Evolutionary conservation across 2,888 invertebrate species (phyloP), one percentile per base, ranked within the genome.

Genomic region (Sinodicranocentrus sp.): DNA sequence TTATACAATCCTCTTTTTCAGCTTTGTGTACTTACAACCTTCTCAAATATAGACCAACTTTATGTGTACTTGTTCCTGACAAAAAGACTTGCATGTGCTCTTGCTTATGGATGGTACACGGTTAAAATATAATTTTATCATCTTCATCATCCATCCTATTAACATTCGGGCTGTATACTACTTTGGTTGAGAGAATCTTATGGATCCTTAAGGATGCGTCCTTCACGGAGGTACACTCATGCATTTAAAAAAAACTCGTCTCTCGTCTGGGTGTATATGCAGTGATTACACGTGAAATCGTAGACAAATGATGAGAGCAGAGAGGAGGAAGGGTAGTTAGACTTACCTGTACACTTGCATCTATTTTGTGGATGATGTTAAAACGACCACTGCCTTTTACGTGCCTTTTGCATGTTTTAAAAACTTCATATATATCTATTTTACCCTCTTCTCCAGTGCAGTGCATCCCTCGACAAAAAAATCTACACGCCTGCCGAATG

Each of bases 281-380:
- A 26, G 54, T 76, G 65, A 71, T 71, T 82, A 76, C 82, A 82
- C 76, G 82, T 82, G 82, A 82, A 70, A 54, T 59, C n/a, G 61
- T 73, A 44, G 73, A 73, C 67, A 80, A 80, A 73, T 73, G 54
- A 63, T 71, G 61, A 67, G 52, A 25, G 19, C n/a, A n/a, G 43
- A 54, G 63, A 63, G 19, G 67, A 52, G 25, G 28, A 59, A 71
- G 52, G 79, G 70, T 48, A 71, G 68, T 33, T 23, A 57, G 57
- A 33, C 10, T 68, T 59, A 25, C 25, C 33, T 68, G 73, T 25
- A 23, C n/a, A 0, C 25, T 5, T 44, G 39, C 63, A 8, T 44
- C 43, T 43, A 17, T 33, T 67, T 39, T 63, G 26, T n/a, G 25
- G 15, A 2, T 23, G n/a, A 25, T 23, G 25, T 52, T 1, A n/a